Base-by-base conservation (phyloP, 2,888 invertebrate genomes). In the Tetranychus piercei region DNA sequence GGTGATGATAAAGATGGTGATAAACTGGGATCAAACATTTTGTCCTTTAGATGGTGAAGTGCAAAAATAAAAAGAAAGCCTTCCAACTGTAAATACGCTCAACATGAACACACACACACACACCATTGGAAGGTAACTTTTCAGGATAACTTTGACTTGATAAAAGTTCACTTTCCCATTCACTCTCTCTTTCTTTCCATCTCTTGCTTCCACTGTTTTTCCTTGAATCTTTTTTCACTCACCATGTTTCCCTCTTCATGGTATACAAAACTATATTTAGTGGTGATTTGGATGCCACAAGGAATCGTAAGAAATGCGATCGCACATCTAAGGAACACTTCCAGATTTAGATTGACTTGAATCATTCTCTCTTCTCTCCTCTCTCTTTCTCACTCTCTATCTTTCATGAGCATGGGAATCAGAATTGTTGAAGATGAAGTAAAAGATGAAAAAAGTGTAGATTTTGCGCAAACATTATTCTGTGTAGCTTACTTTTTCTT, bases 91-190 rank as follows among this genome's bases (percentile, higher is more conserved):
- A 34, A 34, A 34, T 4, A 34, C 34, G 23, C 23, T 23, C 23
- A 23, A 34, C 20, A 75, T 73, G 45, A 75, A 78, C 74, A 75
- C 73, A 76, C 75, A 77, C 75, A 77, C 77, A 66, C n/a, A 66
- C 20, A 20, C 66, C 11, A 20, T 20, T 66, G 15, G 66, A 66
- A 66, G n/a, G 66, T 66, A 34, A 34, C 34, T 34, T 34, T 34
- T 34, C 34, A 34, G 34, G 34, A 34, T 34, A 34, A 34, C 34
- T 34, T 34, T 34, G 34, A 34, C 34, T 34, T 34, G 34, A 34
- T 34, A 34, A 34, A 34, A 34, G 34, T 34, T 34, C 34, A 34
- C 66, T 66, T 20, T 66, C 11, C 20, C 66, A 20, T 20, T 71
- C 71, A 18, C 71, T 70, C 70, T 23, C 70, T 23, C 34, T 70